These are phyloP conservation scores for Sabatieria punctata DNA, from an alignment of 2,888 invertebrate genomes.

Conservation along the genomic window DNA sequence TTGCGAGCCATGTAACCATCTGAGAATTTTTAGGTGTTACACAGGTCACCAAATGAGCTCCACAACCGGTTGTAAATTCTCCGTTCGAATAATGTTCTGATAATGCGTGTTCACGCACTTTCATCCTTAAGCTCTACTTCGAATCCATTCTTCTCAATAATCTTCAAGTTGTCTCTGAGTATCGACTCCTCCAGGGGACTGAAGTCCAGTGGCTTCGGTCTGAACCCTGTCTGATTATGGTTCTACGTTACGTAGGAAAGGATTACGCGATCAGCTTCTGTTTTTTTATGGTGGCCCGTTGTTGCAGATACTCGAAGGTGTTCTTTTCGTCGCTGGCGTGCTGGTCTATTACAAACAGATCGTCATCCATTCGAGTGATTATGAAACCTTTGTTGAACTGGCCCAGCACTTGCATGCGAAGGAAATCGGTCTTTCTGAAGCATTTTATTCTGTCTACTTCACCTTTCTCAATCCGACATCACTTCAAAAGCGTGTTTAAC, in stretches of 20 bases:
- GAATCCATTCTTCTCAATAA: conserved; percentile 85
- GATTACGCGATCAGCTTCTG: conserved; percentile 68
- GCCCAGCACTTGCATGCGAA: conserved; percentile 22
- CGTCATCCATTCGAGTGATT: conserved; percentile 58
- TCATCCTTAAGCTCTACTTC: conserved; percentile 57
- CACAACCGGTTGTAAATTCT: too few species aligned
- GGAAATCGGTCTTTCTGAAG: conserved; percentile 24
- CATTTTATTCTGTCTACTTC: too few species aligned
- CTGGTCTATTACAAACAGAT: conserved; percentile 94
- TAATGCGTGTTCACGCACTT: too few species aligned
- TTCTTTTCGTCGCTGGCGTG: conserved; percentile 97
- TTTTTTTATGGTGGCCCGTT: conserved; percentile 57
- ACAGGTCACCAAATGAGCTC: too few species aligned
- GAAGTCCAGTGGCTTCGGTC: conserved; percentile 63
- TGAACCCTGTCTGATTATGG: conserved; percentile 22
- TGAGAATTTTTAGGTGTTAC: too few species aligned
- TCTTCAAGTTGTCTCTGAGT: conserved; percentile 60
- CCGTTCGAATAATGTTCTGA: too few species aligned
- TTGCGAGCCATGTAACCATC: too few species aligned
- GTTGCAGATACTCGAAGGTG: conserved; percentile 80
- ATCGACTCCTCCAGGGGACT: conserved; percentile 71
- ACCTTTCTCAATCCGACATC: too few species aligned
- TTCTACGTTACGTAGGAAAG: too few species aligned
- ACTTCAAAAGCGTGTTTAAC: too few species aligned
- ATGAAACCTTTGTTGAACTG: conserved; percentile 97